Conservation (phyloP, 2,888 invertebrate species). For the Syrista parreyssii region DNA sequence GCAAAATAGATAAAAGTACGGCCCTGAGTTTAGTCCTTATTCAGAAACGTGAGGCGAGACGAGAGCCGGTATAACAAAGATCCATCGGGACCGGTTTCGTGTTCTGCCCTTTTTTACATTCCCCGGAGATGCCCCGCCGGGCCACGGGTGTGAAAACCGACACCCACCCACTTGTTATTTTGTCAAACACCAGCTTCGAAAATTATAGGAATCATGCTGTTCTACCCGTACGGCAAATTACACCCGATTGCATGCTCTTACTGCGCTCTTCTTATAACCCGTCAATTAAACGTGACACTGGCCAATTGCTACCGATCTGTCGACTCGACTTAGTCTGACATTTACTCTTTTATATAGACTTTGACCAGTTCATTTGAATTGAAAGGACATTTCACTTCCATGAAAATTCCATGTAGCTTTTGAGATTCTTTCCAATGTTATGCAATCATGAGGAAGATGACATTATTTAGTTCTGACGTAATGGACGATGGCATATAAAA, state of each 20-base stretch:
- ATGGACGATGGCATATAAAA: too few relatives aligned
- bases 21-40: slow-evolving; percentile 43
- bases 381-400: background rate
- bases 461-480: too few relatives aligned
- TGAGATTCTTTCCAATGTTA: too few relatives aligned
- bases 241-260: slow-evolving; percentile 42
- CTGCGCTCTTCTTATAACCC: slow-evolving; percentile 39
- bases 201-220: slow-evolving; percentile 57
- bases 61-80: slow-evolving; percentile 55
- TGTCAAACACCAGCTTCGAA: slow-evolving; percentile 55
- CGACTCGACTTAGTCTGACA: background rate
- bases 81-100: slow-evolving; percentile 65
- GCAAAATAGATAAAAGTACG: slow-evolving; percentile 24
- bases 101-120: slow-evolving; percentile 59
- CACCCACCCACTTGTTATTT: slow-evolving; percentile 66
- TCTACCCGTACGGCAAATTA: slow-evolving; percentile 36
- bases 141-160: slow-evolving; percentile 65
- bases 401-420: background rate
- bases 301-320: slow-evolving; percentile 32
- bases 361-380: background rate
- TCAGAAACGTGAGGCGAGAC: slow-evolving; percentile 30
- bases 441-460: too few relatives aligned
- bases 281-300: slow-evolving; percentile 47
- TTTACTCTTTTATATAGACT: background rate
- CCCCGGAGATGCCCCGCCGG: slow-evolving; percentile 57